These are phyloP conservation scores for Erpornis zantholeuca DNA, from an alignment of 2,113 vertebrate genomes.

Conservation along the genomic window DNA sequence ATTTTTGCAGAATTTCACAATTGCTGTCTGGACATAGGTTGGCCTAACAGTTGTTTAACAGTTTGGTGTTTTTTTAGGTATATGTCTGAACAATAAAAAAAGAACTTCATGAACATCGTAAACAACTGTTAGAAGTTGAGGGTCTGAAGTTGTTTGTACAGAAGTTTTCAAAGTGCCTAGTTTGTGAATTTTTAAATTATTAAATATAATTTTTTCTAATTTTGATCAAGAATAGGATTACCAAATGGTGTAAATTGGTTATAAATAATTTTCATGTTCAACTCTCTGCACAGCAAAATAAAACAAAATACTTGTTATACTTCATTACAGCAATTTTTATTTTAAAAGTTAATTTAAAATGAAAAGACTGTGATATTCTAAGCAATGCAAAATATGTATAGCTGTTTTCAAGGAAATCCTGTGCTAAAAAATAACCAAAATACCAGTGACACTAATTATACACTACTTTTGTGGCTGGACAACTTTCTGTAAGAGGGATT, in stretches of 20 bases:
- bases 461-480: background rate
- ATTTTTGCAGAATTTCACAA: constrained; percentile 36
- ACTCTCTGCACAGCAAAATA: background rate
- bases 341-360: background rate
- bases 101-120: background rate
- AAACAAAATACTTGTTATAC: background rate
- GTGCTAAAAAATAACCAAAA: background rate
- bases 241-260: background rate
- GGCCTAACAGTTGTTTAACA: background rate
- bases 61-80: background rate
- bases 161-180: background rate
- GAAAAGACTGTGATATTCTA: background rate
- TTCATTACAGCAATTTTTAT: background rate
- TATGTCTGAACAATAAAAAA: background rate
- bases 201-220: background rate
- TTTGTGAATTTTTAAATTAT: background rate
- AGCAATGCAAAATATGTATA: background rate
- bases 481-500: background rate
- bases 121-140: background rate
- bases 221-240: background rate
- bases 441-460: background rate
- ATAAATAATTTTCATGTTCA: background rate
- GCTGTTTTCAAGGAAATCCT: background rate
- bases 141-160: background rate
- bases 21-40: background rate